Base-by-base conservation (phyloP, 1,140 invertebrate species). In the Apocrypta bakeri region DNA sequence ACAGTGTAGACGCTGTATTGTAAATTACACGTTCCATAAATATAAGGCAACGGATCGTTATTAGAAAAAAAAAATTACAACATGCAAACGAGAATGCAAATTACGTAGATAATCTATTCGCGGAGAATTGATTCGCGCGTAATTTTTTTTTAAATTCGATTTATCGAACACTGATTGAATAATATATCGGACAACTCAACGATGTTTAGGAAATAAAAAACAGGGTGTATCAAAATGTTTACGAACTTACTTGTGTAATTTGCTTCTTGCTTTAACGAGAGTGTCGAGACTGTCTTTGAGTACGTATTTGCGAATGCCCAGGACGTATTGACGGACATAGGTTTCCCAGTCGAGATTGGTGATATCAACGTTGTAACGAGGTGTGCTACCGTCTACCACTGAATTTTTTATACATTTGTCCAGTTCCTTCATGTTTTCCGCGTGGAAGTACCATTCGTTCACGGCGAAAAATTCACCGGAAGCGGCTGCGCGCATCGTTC, bases 381-480 rank as follows among this genome's bases (percentile, higher is more conserved):
- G 89, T 8, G 92, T 92, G 86, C 97, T 96, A 29, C 93, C 90
- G 25, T 83, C 76, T 0, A 80, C 72, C 0, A 69, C 33, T 0
- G 93, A 89, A 0, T 81, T 69, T 12, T 92, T 92, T n/a, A 97
- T 92, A 63, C 93, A 92, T 25, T 92, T 89, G 61, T 93, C 91
- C 0, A 99, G 91, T 68, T 94, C 92, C 21, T 93, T 92, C 85
- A 98, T 93, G 87, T 98, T 98, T 1, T 94, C 92, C 29, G 94
- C 94, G 21, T 94, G 92, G 87, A 99, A 99, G 63, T 95, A 93
- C 97, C 97, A 99, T 87, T 98, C 95, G 86, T 96, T 94, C 7
- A 95, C 94, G 0, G 97, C 96, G 87, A 99, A 99, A 89, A 96
- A 99, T 88, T 97, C 95, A 0, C 98, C 95, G 0, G 95, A 95